Evolutionary conservation across 64 coral and sea anemone species (phyloP).

Genomic region (Astreopora myriophthalma): DNA sequence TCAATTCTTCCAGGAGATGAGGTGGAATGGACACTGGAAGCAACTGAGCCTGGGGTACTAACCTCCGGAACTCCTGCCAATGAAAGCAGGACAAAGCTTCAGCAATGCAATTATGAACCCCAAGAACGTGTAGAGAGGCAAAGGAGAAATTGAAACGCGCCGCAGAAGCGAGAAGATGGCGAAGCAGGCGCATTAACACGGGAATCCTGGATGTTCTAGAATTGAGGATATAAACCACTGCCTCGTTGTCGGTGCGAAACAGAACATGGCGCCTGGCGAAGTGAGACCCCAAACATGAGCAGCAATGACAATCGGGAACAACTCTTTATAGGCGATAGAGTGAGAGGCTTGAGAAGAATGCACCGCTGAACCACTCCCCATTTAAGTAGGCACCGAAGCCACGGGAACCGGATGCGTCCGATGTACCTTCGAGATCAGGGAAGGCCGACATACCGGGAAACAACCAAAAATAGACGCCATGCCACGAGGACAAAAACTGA

Average conservation of each 20-base stretch:
- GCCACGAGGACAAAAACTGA: conserved; percentile 37
- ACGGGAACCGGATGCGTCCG: conserved; percentile 30
- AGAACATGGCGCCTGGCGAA: not conserved
- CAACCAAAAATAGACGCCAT: conserved; percentile 40
- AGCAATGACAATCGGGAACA: conserved; percentile 53
- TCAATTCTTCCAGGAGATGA: not conserved
- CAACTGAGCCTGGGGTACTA: not conserved
- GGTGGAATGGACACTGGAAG: conserved; percentile 1
- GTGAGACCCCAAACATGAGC: conserved; percentile 1
- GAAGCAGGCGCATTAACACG: conserved; percentile 37
- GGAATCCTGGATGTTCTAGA: conserved; percentile 29
- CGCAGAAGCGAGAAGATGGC: not conserved
- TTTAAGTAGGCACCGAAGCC: conserved; percentile 45
- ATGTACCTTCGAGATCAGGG: conserved; percentile 6
- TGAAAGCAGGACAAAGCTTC: not conserved
- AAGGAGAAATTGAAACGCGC: conserved; percentile 33
- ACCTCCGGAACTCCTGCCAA: conserved; percentile 45
- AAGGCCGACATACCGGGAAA: conserved; percentile 12
- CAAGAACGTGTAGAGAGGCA: conserved; percentile 1
- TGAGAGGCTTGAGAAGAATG: not conserved
- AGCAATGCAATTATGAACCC: conserved; percentile 27
- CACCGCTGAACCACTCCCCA: conserved; percentile 32
- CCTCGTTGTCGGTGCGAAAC: conserved; percentile 52
- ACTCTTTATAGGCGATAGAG: conserved; percentile 63
- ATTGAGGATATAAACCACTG: not conserved